Evolutionary conservation across 2,888 invertebrate species (phyloP).

Genomic region (Tenthredo notha): DNA sequence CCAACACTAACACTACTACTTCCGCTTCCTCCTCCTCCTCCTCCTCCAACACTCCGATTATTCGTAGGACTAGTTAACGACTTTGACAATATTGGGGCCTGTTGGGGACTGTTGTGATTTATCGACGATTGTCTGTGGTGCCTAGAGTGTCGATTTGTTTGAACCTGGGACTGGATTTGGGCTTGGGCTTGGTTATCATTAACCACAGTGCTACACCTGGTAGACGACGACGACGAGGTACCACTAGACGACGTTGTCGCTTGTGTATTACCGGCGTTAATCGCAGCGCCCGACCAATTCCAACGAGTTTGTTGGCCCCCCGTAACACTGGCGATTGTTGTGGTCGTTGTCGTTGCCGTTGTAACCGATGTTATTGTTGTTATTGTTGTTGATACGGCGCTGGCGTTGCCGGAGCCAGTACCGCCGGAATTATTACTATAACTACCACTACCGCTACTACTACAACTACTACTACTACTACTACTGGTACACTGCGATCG

Average conservation of each 20-base stretch:
- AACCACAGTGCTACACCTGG: slow-evolving; percentile 9
- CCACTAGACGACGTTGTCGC: slow-evolving; percentile 3
- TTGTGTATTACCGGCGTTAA: background rate
- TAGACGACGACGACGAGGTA: slow-evolving; percentile 57
- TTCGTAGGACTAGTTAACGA: slow-evolving; percentile 76
- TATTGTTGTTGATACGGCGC: slow-evolving; percentile 55
- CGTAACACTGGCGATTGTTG: background rate
- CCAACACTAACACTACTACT: slow-evolving; percentile 56
- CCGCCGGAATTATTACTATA: slow-evolving; percentile 55
- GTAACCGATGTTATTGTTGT: slow-evolving; percentile 52
- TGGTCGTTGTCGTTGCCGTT: slow-evolving; percentile 49
- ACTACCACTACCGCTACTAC: slow-evolving; percentile 52
- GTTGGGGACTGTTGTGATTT: slow-evolving; percentile 35
- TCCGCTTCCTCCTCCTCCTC: background rate
- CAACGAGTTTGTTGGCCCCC: slow-evolving; percentile 32
- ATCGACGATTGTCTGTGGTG: slow-evolving; percentile 49
- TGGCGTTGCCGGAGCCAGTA: slow-evolving; percentile 63
- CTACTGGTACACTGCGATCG: slow-evolving; percentile 51
- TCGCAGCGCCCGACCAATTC: slow-evolving; percentile 7
- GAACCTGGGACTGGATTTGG: background rate
- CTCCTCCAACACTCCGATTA: slow-evolving; percentile 65
- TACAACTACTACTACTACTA: slow-evolving; percentile 52
- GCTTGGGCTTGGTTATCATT: background rate
- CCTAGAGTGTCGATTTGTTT: slow-evolving; percentile 45
- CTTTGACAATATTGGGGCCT: slow-evolving; percentile 74